phyloP scores from a whole-genome alignment of 2,888 invertebrate species.

The Epinotia nisella region DNA sequence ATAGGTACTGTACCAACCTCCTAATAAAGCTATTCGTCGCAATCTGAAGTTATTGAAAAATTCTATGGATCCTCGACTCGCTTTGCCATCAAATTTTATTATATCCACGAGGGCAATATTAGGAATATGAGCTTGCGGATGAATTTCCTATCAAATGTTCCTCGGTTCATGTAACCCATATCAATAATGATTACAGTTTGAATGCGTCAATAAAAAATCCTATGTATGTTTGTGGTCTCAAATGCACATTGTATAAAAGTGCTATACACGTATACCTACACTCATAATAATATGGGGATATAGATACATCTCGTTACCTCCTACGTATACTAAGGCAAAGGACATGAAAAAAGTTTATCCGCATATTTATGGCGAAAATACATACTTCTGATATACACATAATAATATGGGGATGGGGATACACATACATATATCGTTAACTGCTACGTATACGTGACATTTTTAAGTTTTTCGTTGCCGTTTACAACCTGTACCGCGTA shows the following conservation, averaged over 20 bases:
- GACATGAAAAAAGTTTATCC: no score
- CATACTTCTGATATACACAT: no score
- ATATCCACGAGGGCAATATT: conserved; percentile 20
- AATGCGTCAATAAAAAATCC: neutral
- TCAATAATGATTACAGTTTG: conserved; percentile 9
- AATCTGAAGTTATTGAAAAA: conserved; percentile 21
- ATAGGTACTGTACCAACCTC: neutral
- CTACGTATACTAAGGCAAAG: no score
- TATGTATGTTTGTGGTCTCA: neutral
- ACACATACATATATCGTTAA: no score
- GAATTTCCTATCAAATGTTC: conserved; percentile 24
- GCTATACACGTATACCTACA: no score
- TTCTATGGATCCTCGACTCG: conserved; percentile 17
- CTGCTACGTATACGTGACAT: no score
- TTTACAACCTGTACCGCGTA: no score
- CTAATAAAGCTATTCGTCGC: neutral
- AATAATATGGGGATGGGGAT: no score
- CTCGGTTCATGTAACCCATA: conserved; percentile 14
- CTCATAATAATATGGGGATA: no score
- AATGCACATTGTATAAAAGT: neutral
- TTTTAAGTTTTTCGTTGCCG: no score
- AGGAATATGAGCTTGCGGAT: conserved; percentile 22
- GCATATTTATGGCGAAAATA: no score
- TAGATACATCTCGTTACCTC: no score
- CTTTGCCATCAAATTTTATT: conserved; percentile 21